These are phyloP conservation scores for Gisinianus flammeolus DNA, from an alignment of 2,888 invertebrate species.

Conservation along the genomic window DNA sequence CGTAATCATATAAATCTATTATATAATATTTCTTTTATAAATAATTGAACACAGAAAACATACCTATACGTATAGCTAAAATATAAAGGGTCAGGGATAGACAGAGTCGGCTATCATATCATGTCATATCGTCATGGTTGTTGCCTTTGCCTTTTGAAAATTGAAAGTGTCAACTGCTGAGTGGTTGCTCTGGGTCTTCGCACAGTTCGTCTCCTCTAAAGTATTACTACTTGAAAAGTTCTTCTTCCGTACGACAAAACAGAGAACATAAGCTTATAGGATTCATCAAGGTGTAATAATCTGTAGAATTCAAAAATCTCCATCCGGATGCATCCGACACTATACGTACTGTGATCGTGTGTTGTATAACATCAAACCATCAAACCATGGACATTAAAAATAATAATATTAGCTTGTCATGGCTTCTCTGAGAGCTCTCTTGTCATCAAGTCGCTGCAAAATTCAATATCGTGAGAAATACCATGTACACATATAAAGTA, in stretches of 20 bases:
- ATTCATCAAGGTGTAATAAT: background rate
- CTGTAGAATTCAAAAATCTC: background rate
- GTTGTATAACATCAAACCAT: background rate
- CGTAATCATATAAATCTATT: too few species aligned
- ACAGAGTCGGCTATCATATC: background rate
- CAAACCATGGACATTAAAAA: too few species aligned
- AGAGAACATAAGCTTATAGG: background rate
- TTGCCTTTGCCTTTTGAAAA: background rate
- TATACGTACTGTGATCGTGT: background rate
- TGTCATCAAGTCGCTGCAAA: background rate
- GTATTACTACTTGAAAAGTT: background rate
- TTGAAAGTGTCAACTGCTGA: constrained; percentile 2
- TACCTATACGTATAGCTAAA: too few species aligned
- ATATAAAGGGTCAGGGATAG: too few species aligned
- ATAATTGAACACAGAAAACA: too few species aligned
- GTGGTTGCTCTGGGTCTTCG: background rate
- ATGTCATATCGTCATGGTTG: background rate
- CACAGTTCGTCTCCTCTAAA: background rate
- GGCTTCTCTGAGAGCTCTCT: background rate
- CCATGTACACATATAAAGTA: background rate
- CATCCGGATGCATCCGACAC: background rate
- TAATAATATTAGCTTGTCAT: background rate
- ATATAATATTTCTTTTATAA: too few species aligned
- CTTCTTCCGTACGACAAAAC: background rate
- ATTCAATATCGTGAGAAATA: background rate